phyloP scores from a whole-genome alignment of 2,797 vertebrate species.

The Australoheros facetus region DNA sequence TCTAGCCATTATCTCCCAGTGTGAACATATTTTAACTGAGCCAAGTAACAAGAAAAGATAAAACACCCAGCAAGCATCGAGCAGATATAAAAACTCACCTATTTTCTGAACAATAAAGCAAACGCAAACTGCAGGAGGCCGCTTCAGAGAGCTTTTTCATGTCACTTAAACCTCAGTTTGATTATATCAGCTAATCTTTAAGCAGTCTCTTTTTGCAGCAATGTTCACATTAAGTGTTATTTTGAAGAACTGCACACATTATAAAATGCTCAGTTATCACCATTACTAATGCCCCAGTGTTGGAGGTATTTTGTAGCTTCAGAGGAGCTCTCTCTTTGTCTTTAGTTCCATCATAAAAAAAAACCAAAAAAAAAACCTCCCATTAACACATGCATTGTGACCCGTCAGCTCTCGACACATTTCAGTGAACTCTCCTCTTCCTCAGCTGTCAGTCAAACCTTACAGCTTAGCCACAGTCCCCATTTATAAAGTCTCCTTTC shows the following conservation, averaged over 20 bases:
- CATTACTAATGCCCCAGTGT: background rate
- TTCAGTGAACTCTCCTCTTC: constrained; percentile 2
- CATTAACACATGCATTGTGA: background rate
- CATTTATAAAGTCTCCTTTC: background rate
- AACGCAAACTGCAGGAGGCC: background rate
- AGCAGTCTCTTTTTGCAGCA: background rate
- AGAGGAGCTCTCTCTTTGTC: background rate
- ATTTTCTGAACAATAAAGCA: background rate
- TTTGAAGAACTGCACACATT: background rate
- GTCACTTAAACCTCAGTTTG: background rate
- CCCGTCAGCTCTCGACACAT: constrained; percentile 1
- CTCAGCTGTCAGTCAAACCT: constrained; percentile 13
- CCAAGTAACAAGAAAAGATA: background rate
- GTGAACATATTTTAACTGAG: background rate
- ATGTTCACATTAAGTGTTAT: background rate
- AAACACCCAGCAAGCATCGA: background rate
- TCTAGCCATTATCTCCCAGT: background rate
- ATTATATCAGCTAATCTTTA: background rate
- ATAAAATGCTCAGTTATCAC: background rate
- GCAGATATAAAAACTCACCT: background rate
- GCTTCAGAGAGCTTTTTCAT: fast-evolving
- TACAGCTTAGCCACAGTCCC: background rate
- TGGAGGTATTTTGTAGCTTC: background rate
- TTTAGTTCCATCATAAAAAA: background rate
- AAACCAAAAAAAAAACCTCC: background rate